A percentile compares a stretch with the other conserved stretches of the same genome.
These are phyloP conservation scores for Florisuga fusca DNA, from an alignment of 2,797 vertebrate genomes.

Conservation along the genomic window DNA sequence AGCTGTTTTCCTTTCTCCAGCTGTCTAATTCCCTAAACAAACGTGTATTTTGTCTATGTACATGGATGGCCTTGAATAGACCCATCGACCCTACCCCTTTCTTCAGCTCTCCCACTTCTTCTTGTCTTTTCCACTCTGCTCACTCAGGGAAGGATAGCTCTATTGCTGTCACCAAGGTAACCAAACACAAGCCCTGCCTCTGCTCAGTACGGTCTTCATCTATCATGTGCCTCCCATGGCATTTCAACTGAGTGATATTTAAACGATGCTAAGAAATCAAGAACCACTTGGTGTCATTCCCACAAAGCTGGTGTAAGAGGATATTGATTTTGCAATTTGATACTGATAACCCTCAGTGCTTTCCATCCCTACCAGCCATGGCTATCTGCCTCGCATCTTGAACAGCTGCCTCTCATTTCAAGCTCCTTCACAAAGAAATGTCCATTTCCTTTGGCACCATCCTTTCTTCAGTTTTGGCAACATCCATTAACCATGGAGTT, in stretches of 20 bases:
- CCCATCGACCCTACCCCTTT: neutral
- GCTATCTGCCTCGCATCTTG: neutral
- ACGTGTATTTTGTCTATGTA: neutral
- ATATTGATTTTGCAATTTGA: slow-evolving; percentile 59
- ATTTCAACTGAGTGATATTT: slow-evolving; percentile 30
- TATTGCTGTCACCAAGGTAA: neutral
- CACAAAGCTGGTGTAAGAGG: slow-evolving; percentile 28
- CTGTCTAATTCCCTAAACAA: neutral
- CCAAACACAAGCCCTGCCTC: neutral
- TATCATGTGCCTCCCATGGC: neutral
- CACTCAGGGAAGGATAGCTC: neutral
- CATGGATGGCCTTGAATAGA: neutral
- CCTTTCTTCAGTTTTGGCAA: neutral
- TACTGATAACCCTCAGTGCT: neutral
- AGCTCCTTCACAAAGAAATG: neutral
- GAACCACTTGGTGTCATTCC: slow-evolving; percentile 36
- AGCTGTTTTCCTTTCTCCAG: neutral
- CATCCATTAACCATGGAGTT: neutral
- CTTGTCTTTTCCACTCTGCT: neutral
- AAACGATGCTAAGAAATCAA: slow-evolving; percentile 47
- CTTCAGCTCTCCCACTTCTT: neutral
- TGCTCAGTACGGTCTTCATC: neutral
- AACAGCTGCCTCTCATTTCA: slow-evolving; percentile 14
- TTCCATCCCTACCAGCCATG: neutral
- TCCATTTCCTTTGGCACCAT: neutral